phyloP scores from a whole-genome alignment of 2,113 vertebrate species.

The Chelonoidis abingdonii region DNA sequence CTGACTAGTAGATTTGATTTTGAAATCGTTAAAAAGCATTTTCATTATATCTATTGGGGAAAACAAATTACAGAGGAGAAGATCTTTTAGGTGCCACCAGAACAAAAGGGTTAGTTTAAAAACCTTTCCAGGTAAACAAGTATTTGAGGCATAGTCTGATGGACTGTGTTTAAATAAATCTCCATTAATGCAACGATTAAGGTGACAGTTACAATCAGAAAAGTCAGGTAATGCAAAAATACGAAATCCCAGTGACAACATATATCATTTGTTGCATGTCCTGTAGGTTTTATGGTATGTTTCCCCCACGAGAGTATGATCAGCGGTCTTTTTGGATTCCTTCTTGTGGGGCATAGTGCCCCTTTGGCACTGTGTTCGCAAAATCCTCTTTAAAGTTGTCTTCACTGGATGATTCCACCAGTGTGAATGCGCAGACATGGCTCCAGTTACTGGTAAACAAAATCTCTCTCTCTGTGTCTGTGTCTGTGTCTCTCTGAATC shows the following conservation, averaged over 20 bases:
- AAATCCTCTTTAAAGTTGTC: neutral
- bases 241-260: neutral
- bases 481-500: too few relatives aligned
- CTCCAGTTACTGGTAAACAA: neutral
- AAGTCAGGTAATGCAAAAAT: neutral
- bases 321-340: neutral
- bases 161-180: neutral
- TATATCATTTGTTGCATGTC: neutral
- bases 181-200: neutral
- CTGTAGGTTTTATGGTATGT: neutral
- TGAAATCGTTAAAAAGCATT: neutral
- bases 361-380: neutral
- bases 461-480: neutral
- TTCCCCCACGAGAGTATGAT: neutral
- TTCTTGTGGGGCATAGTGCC: fast-evolving
- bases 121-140: neutral
- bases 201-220: neutral
- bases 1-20: neutral
- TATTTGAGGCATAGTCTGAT: conserved; percentile 7
- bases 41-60: neutral
- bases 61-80: conserved; percentile 41
- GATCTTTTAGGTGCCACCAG: neutral
- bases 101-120: conserved; percentile 31
- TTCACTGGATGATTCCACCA: neutral
- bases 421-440: neutral